Base-by-base conservation (phyloP, 2,113 vertebrate species). In the Blennius ocellaris region DNA sequence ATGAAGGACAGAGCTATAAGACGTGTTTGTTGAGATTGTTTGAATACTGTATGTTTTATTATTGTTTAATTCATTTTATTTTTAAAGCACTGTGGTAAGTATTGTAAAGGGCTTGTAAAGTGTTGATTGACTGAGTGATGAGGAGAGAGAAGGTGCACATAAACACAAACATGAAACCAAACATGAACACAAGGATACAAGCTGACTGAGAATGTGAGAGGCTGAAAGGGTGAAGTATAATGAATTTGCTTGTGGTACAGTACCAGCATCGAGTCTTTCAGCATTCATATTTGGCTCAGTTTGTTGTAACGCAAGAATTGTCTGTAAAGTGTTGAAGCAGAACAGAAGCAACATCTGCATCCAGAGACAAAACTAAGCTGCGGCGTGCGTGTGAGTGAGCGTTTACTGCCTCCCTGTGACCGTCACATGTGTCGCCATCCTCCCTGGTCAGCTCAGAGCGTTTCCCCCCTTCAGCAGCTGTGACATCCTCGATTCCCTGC, bases 401-500 rank as follows among this genome's bases (percentile, higher is more conserved):
- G 36, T 57, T 68, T 21, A 54, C 59, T 10, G 6, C 52, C 48
- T 63, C 10, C 12, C 37, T 65, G 54, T 61, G 66, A 73, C 52
- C 37, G 40, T 64, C 75, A 44, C 50, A 36, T 54, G 40, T 73
- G 58, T 7, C 56, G 5, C 53, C 53, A 61, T 68, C 48, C 53
- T 57, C 51, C 21, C 9, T 15, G 38, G 30, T 55, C 54, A 67
- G 21, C 48, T 62, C 44, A 39, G 63, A 67, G 61, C 52, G 8
- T 69, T 73, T 60, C 49, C 43, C 49, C 57, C 54, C 30, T 68
- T 65, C 56, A 71, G 15, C 69, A 69, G 63, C 49, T 60, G 58
- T 15, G 66, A 64, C 70, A 64, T 60, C 56, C 15, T 0, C 54
- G 56, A 70, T 60, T 73, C 79, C 78, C 76, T 52, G 69, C 61